Conservation (phyloP, 2,888 invertebrate species). For the Eupithecia pulchellata region DNA sequence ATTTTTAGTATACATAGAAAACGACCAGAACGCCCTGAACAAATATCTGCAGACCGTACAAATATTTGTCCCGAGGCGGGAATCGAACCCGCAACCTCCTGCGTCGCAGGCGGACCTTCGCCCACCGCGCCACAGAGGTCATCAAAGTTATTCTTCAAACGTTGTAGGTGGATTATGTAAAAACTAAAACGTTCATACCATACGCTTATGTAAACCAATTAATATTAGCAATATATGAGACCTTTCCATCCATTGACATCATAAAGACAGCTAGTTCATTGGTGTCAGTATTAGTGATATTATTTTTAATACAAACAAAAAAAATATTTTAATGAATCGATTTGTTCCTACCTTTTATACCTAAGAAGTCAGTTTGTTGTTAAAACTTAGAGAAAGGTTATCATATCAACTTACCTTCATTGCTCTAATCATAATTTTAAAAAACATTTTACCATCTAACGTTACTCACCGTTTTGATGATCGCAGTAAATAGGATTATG, state of each 20-base stretch:
- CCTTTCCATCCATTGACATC: background rate
- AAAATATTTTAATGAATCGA: too few relatives aligned
- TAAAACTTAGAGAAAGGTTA: too few relatives aligned
- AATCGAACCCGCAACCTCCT: too few relatives aligned
- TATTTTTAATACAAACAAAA: background rate
- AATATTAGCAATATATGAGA: constrained; percentile 52
- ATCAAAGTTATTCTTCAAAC: background rate
- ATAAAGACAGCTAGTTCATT: background rate
- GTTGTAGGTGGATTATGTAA: background rate
- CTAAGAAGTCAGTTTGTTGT: too few relatives aligned
- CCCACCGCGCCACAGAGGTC: too few relatives aligned
- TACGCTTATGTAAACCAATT: constrained; percentile 64
- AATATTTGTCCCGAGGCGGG: too few relatives aligned
- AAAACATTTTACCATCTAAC: background rate
- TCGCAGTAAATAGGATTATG: background rate
- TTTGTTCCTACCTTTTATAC: too few relatives aligned
- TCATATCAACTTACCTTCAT: background rate
- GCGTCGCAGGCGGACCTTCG: too few relatives aligned
- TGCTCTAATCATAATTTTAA: background rate
- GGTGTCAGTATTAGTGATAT: background rate
- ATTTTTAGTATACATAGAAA: too few relatives aligned
- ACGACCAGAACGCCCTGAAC: too few relatives aligned
- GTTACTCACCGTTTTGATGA: background rate
- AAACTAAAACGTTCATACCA: background rate
- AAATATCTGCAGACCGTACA: too few relatives aligned